Conservation (phyloP, 1,140 invertebrate genomes). For the Pinna nobilis region DNA sequence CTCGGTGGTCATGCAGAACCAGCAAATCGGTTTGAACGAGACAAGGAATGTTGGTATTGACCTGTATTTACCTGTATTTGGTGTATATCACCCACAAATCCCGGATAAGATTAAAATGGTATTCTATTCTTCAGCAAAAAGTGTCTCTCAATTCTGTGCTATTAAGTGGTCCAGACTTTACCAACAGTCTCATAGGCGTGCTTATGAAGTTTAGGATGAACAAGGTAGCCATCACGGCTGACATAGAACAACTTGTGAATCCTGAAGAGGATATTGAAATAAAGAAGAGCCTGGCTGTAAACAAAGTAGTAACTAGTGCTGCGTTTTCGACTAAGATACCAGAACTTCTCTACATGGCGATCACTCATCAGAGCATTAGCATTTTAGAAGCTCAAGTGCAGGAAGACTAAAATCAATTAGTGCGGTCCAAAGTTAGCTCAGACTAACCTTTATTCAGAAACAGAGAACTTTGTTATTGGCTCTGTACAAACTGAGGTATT, state of each 20-base stretch:
- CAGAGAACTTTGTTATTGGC: not conserved
- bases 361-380: not conserved
- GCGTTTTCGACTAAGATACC: not conserved
- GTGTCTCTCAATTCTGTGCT: slow-evolving; percentile 45
- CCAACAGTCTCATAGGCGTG: slow-evolving; percentile 55
- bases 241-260: slow-evolving; percentile 7
- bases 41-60: too few species aligned
- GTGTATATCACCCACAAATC: slow-evolving; percentile 38
- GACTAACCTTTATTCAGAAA: not conserved
- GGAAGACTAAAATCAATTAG: not conserved
- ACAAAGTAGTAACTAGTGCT: not conserved
- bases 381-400: too few species aligned
- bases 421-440: not conserved
- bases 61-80: slow-evolving; percentile 38
- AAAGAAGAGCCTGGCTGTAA: not conserved
- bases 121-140: slow-evolving; percentile 39
- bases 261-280: slow-evolving; percentile 10
- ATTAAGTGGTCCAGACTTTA: slow-evolving; percentile 73
- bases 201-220: slow-evolving; percentile 22
- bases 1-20: too few species aligned
- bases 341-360: slow-evolving; percentile 5
- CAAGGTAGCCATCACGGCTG: not conserved
- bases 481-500: slow-evolving; percentile 4
- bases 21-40: too few species aligned
- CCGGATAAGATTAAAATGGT: slow-evolving; percentile 36